Percentiles rank a stretch among this genome's conserved stretches.
phyloP scores from a whole-genome alignment of 2,113 vertebrate species.

The Tringa solitaria region DNA sequence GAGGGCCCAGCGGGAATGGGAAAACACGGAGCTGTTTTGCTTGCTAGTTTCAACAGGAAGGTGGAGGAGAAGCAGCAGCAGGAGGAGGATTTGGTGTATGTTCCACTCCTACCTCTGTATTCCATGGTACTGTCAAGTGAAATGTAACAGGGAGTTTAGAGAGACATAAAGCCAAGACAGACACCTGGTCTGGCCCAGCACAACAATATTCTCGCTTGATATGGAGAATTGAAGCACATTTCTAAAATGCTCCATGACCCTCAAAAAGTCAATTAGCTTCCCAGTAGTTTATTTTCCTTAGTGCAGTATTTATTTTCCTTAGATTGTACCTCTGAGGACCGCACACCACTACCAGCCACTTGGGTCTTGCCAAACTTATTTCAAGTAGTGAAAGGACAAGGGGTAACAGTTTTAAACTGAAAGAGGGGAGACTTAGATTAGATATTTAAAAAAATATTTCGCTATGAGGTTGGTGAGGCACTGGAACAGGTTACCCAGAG shows the following conservation, averaged over 20 bases:
- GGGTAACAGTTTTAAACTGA: too few species aligned
- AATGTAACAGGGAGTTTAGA: neutral
- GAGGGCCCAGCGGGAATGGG: neutral
- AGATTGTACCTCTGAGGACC: neutral
- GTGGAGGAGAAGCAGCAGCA: neutral
- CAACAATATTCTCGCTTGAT: neutral
- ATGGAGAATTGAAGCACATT: neutral
- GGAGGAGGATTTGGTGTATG: neutral
- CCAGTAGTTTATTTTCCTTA: neutral
- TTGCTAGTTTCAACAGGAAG: neutral
- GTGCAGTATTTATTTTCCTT: neutral
- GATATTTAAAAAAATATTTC: too few species aligned
- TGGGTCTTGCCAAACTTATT: neutral
- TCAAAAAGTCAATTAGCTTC: neutral
- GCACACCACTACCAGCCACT: rapidly evolving
- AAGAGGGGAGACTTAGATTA: too few species aligned
- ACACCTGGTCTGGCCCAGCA: neutral
- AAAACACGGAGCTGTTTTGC: neutral
- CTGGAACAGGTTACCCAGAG: too few species aligned
- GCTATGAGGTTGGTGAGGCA: too few species aligned
- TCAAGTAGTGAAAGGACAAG: neutral
- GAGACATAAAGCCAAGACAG: neutral
- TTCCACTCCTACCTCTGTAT: neutral
- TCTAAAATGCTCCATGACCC: neutral
- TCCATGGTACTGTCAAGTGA: neutral